Percentiles rank a stretch among this genome's conserved stretches.
Evolutionary conservation across 2,797 vertebrate genomes (phyloP).

Genomic region (Pygocentrus nattereri): DNA sequence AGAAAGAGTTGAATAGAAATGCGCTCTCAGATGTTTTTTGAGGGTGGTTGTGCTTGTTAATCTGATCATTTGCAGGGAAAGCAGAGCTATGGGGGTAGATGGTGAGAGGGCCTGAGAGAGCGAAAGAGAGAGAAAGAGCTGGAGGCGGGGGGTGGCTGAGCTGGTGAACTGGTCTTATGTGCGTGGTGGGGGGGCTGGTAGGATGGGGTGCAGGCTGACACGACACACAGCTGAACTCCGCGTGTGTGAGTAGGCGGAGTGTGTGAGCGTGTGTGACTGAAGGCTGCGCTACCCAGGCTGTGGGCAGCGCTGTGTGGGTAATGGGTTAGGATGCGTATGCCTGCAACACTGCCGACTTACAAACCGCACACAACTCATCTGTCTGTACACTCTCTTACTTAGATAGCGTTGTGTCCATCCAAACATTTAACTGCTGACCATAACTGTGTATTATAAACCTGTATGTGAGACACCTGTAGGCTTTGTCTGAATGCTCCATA

Average conservation of each 20-base stretch:
- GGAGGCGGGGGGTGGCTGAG: slow-evolving; percentile 45
- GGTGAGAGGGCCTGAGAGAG: slow-evolving; percentile 32
- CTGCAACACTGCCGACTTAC: slow-evolving; percentile 64
- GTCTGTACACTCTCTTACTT: background rate
- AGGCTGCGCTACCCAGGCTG: slow-evolving; percentile 70
- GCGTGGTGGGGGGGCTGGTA: slow-evolving; percentile 40
- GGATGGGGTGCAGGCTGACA: slow-evolving; percentile 62
- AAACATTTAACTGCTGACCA: slow-evolving; percentile 16
- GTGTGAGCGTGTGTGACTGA: slow-evolving; percentile 56
- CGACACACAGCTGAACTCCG: slow-evolving; percentile 62
- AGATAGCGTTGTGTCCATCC: background rate
- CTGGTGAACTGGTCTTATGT: slow-evolving; percentile 47
- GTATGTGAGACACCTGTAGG: background rate
- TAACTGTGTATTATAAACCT: background rate
- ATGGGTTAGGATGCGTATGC: slow-evolving; percentile 69
- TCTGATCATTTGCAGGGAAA: slow-evolving; percentile 53
- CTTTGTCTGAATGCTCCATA: background rate
- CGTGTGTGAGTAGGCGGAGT: slow-evolving; percentile 62
- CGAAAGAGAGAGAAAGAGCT: slow-evolving; percentile 54
- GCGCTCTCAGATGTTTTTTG: slow-evolving; percentile 56
- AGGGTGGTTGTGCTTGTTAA: slow-evolving; percentile 60
- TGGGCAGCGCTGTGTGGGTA: slow-evolving; percentile 76
- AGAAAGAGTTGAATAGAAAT: slow-evolving; percentile 41
- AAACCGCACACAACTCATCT: slow-evolving; percentile 44
- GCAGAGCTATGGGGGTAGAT: slow-evolving; percentile 55